phyloP scores from a whole-genome alignment of 2,888 invertebrate genomes.

The Philereme transversata region DNA sequence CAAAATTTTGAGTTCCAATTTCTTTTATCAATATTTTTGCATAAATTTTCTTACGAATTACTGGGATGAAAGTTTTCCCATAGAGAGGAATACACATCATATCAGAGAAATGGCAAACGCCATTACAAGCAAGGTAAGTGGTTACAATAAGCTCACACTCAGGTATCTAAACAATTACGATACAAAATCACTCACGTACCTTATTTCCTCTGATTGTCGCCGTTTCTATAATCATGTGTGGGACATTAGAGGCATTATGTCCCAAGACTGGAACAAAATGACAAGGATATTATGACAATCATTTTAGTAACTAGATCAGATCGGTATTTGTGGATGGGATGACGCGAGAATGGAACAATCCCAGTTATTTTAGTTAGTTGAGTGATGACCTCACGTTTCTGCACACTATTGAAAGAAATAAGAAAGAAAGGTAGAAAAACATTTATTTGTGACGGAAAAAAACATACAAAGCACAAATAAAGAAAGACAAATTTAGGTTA shows the following conservation, averaged over 20 bases:
- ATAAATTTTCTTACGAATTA: not conserved
- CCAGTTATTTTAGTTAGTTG: too few relatives aligned
- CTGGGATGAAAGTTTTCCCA: slow-evolving; percentile 16
- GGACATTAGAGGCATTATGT: slow-evolving; percentile 31
- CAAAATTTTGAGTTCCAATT: too few relatives aligned
- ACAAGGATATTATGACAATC: slow-evolving; percentile 54
- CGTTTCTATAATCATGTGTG: slow-evolving; percentile 46
- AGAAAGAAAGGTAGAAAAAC: too few relatives aligned
- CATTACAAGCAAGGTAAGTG: slow-evolving; percentile 20
- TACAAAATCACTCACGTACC: slow-evolving; percentile 36
- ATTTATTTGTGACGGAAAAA: too few relatives aligned
- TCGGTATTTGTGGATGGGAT: slow-evolving; percentile 43
- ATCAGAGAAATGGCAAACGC: slow-evolving; percentile 19
- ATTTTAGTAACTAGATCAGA: slow-evolving; percentile 70
- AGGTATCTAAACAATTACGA: slow-evolving; percentile 41
- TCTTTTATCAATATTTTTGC: too few relatives aligned
- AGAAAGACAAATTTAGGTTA: too few relatives aligned
- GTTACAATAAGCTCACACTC: slow-evolving; percentile 24
- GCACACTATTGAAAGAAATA: too few relatives aligned
- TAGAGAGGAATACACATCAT: slow-evolving; percentile 2
- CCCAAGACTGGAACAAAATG: slow-evolving; percentile 39
- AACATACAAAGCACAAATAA: too few relatives aligned
- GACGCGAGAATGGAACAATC: slow-evolving; percentile 33
- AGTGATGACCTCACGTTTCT: too few relatives aligned
- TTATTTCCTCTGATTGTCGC: slow-evolving; percentile 49